Conservation (phyloP, 2,888 invertebrate species). For the Plagodis pulveraria region DNA sequence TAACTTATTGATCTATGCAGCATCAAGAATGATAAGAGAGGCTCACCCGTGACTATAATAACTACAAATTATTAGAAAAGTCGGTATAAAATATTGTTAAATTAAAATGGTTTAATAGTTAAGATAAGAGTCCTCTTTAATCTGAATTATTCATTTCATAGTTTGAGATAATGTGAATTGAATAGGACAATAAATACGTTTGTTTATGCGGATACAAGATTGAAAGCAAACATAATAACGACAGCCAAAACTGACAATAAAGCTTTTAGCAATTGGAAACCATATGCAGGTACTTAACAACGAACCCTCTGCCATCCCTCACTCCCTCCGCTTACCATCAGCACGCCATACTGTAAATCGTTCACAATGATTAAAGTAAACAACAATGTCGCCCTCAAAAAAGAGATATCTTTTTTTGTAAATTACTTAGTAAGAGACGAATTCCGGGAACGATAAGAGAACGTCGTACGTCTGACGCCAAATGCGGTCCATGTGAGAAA, state of each 20-base stretch:
- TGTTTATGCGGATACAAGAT: not conserved
- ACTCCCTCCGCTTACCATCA: conserved; percentile 27
- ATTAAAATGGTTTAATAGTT: no score
- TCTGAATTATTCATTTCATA: no score
- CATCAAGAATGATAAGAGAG: no score
- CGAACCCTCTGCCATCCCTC: conserved; percentile 4
- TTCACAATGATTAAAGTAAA: conserved; percentile 73
- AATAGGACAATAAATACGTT: no score
- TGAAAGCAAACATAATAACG: not conserved
- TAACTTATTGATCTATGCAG: no score
- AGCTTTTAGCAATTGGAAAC: not conserved
- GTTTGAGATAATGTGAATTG: no score
- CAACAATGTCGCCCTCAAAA: conserved; percentile 66
- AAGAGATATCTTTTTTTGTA: conserved; percentile 71
- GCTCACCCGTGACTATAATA: no score
- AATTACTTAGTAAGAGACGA: conserved; percentile 78
- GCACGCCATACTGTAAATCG: conserved; percentile 62
- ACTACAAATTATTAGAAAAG: no score
- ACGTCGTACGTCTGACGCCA: conserved; percentile 59
- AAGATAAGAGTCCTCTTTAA: no score
- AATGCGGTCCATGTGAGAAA: conserved; percentile 48
- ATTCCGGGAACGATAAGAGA: conserved; percentile 79
- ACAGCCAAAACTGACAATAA: not conserved
- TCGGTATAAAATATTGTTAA: no score
- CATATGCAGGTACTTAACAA: conserved; percentile 13